phyloP scores from a whole-genome alignment of 2,888 invertebrate genomes.

The Pterostichus niger region DNA sequence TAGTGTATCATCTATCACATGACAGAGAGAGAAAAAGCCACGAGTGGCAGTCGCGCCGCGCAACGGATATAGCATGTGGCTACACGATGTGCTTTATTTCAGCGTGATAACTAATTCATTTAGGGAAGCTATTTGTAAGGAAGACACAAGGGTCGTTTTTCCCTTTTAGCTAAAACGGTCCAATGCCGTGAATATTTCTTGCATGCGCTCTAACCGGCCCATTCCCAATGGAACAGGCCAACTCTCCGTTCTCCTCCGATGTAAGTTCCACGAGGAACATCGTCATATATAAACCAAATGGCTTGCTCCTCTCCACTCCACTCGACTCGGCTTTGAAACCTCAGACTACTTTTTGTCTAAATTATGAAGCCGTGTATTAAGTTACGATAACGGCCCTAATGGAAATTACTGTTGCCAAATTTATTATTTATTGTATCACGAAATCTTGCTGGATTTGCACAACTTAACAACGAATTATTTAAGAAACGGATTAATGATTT shows the following conservation, averaged over 20 bases:
- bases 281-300: slow-evolving; percentile 40
- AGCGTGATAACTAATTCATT: slow-evolving; percentile 48
- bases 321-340: not conserved
- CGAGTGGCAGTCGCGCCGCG: not conserved
- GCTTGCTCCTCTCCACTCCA: not conserved
- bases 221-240: slow-evolving; percentile 46
- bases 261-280: slow-evolving; percentile 13
- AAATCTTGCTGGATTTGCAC: not conserved
- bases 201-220: slow-evolving; percentile 49
- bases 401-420: slow-evolving; percentile 29
- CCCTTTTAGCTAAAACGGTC: slow-evolving; percentile 53
- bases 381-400: slow-evolving; percentile 33
- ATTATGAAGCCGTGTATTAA: slow-evolving; percentile 15
- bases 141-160: slow-evolving; percentile 54
- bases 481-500: too few relatives aligned
- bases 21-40: slow-evolving; percentile 14
- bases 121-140: slow-evolving; percentile 53
- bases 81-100: slow-evolving; percentile 23
- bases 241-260: not conserved
- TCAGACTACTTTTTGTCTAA: slow-evolving; percentile 30
- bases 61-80: not conserved
- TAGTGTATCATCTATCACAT: slow-evolving; percentile 32
- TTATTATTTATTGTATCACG: slow-evolving; percentile 20
- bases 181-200: slow-evolving; percentile 62
- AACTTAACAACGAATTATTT: not conserved